These are phyloP conservation scores for Chloroclysta siterata DNA, from an alignment of 2,888 invertebrate species.

Conservation along the genomic window DNA sequence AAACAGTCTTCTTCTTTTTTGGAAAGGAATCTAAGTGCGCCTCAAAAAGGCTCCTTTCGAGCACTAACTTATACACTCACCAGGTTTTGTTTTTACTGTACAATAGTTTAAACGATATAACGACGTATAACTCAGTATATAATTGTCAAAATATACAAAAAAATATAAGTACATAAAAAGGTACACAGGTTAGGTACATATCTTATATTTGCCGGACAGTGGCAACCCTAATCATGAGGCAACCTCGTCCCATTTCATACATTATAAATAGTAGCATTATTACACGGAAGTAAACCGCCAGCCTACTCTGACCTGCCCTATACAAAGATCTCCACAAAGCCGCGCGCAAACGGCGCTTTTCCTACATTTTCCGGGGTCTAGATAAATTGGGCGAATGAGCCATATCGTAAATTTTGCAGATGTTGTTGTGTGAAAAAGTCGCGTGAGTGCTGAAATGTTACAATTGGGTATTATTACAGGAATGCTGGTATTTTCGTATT, in stretches of 20 bases:
- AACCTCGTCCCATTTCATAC: conserved; percentile 41
- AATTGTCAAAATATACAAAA: too few species aligned
- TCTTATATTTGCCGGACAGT: background rate
- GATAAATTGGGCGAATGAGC: conserved; percentile 11
- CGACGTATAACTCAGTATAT: too few species aligned
- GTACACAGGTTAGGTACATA: background rate
- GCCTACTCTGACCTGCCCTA: conserved; percentile 25
- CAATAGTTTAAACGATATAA: too few species aligned
- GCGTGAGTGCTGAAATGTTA: conserved; percentile 27
- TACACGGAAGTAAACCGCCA: conserved; percentile 37
- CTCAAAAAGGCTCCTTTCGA: too few species aligned
- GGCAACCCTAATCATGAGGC: conserved; percentile 20
- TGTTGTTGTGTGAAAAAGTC: conserved; percentile 31
- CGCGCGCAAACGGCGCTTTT: background rate
- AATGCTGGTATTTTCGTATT: conserved; percentile 19
- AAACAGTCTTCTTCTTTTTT: too few species aligned
- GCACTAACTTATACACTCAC: too few species aligned
- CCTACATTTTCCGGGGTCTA: conserved; percentile 22
- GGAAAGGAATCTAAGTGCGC: too few species aligned
- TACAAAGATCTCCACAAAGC: conserved; percentile 10
- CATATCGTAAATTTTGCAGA: conserved; percentile 28
- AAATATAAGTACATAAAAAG: background rate
- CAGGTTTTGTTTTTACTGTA: too few species aligned
- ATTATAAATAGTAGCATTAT: conserved; percentile 39
- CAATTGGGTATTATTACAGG: conserved; percentile 29